A percentile compares a stretch with the other conserved stretches of the same genome.
These are phyloP conservation scores for Chlorops oryzae DNA, from an alignment of 1,140 invertebrate genomes.

Conservation along the genomic window DNA sequence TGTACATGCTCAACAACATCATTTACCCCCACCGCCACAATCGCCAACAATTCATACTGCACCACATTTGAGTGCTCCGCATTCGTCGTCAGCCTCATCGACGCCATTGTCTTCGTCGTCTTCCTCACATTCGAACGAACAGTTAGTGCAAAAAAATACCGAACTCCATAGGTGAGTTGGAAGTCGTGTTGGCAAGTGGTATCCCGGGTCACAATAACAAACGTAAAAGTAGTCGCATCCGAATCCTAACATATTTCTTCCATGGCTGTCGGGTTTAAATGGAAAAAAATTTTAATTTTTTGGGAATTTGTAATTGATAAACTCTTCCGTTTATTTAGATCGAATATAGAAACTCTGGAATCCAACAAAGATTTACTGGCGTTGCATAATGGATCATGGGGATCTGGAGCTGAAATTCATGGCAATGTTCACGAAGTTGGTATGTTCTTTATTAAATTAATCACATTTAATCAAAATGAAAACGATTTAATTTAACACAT, in stretches of 20 bases:
- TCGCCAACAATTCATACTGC: constrained; percentile 22
- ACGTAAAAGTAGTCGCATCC: no score
- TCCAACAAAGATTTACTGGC: constrained; percentile 64
- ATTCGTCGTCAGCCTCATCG: constrained; percentile 21
- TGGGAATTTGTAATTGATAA: not conserved
- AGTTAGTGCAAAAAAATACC: constrained; percentile 35
- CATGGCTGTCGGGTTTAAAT: no score
- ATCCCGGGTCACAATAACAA: no score
- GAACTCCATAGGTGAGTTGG: constrained; percentile 34
- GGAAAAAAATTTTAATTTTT: not conserved
- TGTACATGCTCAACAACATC: constrained; percentile 21
- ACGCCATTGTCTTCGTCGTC: constrained; percentile 36
- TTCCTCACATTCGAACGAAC: constrained; percentile 42
- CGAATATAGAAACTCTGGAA: constrained; percentile 45
- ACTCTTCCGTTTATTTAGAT: constrained; percentile 16
- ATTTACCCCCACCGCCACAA: constrained; percentile 40
- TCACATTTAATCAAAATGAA: no score
- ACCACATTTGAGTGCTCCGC: not conserved
- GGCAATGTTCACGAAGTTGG: constrained; percentile 5
- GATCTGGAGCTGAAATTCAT: constrained; percentile 21
- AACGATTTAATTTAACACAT: no score
- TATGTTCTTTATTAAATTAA: no score
- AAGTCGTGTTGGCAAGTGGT: no score
- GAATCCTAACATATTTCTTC: not conserved
- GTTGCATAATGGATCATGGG: constrained; percentile 63